A percentile compares a stretch with the other conserved stretches of the same genome.
Conservation (phyloP, 2,113 vertebrate genomes). For the Typhlomys cinereus region DNA sequence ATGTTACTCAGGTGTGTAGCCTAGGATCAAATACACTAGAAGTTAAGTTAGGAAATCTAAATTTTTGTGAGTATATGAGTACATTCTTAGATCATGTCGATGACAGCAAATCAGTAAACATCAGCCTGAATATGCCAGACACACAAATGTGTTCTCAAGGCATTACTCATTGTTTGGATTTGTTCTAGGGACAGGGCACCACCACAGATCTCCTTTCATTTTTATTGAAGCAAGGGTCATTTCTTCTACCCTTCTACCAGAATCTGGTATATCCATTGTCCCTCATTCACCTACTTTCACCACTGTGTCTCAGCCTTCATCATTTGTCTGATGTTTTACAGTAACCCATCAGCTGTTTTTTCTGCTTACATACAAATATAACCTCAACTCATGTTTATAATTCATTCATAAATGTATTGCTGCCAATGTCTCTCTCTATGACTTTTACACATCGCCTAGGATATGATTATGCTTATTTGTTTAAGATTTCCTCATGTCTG, state of each 20-base stretch:
- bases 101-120: neutral
- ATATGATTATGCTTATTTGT: neutral
- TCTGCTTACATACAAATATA: neutral
- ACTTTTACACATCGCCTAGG: neutral
- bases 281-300: neutral
- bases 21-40: neutral
- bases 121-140: neutral
- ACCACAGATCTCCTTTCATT: neutral
- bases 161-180: neutral
- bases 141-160: neutral
- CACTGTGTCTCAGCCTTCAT: neutral
- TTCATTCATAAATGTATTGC: neutral
- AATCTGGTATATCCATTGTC: no score
- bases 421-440: accelerated
- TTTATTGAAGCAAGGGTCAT: neutral
- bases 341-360: neutral
- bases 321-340: neutral
- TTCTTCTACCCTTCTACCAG: accelerated
- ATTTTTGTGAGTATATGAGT: neutral
- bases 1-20: neutral
- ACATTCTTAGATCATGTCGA: neutral
- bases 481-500: constrained; percentile 32
- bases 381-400: neutral
- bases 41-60: neutral
- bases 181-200: neutral